A percentile compares a stretch with the other conserved stretches of the same genome.
These are phyloP conservation scores for Indicator maculatus DNA, from an alignment of 2,113 vertebrate species.

Conservation along the genomic window DNA sequence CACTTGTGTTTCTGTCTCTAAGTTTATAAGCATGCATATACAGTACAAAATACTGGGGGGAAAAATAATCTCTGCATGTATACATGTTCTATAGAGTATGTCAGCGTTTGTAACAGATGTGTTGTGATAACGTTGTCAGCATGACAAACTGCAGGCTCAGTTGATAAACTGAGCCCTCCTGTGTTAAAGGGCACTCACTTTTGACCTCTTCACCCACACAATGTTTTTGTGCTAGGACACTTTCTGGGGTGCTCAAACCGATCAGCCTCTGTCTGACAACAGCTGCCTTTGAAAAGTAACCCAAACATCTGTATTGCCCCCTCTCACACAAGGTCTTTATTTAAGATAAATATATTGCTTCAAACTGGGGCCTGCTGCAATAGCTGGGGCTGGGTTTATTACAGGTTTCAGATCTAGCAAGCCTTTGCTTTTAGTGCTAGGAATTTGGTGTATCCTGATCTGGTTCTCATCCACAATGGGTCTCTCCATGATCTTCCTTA, in stretches of 20 bases:
- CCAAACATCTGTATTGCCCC: not conserved
- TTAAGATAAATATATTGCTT: slow-evolving; percentile 10
- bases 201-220: slow-evolving; percentile 44
- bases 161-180: slow-evolving; percentile 4
- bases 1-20: not conserved
- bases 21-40: not conserved
- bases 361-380: not conserved
- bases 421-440: not conserved
- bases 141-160: not conserved
- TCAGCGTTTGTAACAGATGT: not conserved
- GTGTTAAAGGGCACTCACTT: not conserved
- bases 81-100: not conserved
- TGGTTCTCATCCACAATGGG: not conserved
- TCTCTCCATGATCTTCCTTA: not conserved
- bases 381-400: not conserved
- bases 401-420: not conserved
- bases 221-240: not conserved
- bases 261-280: not conserved
- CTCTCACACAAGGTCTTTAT: slow-evolving; percentile 6
- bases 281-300: slow-evolving; percentile 42
- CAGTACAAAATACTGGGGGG: not conserved
- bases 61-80: rapidly evolving
- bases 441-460: slow-evolving; percentile 12
- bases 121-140: not conserved
- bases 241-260: not conserved